These are phyloP conservation scores for Drosophila ironensis DNA, from an alignment of 1,140 invertebrate species.

Conservation along the genomic window DNA sequence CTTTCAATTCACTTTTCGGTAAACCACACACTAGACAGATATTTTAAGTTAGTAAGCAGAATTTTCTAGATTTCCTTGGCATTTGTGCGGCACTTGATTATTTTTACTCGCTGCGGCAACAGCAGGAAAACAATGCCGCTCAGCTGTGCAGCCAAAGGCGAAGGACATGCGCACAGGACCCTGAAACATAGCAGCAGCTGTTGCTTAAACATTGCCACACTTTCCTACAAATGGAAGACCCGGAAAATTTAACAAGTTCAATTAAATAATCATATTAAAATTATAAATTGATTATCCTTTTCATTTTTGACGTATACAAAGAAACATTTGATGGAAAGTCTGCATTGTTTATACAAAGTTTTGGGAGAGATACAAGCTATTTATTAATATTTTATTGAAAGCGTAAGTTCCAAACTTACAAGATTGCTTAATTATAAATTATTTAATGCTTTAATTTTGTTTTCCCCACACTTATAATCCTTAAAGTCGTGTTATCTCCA, in stretches of 20 bases:
- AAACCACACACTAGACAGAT: background rate
- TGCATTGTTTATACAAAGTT: no score
- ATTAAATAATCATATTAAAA: background rate
- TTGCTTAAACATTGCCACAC: slow-evolving; percentile 9
- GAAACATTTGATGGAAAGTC: background rate
- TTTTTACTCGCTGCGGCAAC: slow-evolving; percentile 13
- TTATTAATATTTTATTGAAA: no score
- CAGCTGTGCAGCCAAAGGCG: slow-evolving; percentile 18
- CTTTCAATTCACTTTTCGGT: background rate
- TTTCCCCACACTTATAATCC: no score
- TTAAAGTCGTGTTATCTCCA: no score
- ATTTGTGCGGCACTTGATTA: background rate
- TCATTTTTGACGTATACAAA: background rate
- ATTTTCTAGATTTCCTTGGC: background rate
- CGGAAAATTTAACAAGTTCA: background rate
- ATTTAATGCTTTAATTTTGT: no score
- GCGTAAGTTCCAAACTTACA: no score
- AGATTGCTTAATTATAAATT: no score
- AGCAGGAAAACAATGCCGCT: slow-evolving; percentile 43
- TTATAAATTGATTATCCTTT: background rate
- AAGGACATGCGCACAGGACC: slow-evolving; percentile 44
- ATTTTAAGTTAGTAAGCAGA: background rate
- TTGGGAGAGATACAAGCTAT: no score
- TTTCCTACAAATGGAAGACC: background rate
- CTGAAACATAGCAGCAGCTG: slow-evolving; percentile 5